These are phyloP conservation scores for Sarcophaga bullata DNA, from an alignment of 1,140 invertebrate species.

Conservation along the genomic window DNA sequence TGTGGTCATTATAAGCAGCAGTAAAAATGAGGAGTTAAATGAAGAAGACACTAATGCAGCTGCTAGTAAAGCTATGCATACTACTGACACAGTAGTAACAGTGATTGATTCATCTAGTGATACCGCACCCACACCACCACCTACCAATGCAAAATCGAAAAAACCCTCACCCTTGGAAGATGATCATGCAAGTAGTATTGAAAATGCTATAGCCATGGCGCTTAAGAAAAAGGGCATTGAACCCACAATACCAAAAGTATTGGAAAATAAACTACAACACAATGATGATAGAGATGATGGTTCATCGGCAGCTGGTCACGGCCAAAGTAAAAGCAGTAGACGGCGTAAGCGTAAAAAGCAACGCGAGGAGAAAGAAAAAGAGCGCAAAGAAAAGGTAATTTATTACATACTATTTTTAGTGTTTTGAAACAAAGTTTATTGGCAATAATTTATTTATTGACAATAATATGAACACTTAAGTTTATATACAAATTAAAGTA, in stretches of 20 bases:
- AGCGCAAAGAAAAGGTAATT: constrained; percentile 53
- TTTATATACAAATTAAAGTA: no score
- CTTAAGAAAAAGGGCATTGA: constrained; percentile 70
- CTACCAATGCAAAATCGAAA: constrained; percentile 48
- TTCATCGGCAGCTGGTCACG: constrained; percentile 30
- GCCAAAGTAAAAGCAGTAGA: constrained; percentile 61
- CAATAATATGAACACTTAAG: no score
- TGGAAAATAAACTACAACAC: constrained; percentile 44
- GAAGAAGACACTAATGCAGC: constrained; percentile 16
- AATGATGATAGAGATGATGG: constrained; percentile 40
- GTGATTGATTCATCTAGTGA: constrained; percentile 45
- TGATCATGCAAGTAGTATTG: constrained; percentile 80
- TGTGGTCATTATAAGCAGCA: constrained; percentile 47
- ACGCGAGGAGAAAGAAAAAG: constrained; percentile 61
- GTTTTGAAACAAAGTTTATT: no score
- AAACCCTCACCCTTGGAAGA: constrained; percentile 64
- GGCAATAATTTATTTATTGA: no score
- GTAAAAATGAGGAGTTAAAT: not conserved
- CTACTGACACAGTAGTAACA: constrained; percentile 47
- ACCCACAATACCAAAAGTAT: constrained; percentile 62
- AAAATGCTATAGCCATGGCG: constrained; percentile 78
- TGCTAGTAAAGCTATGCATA: not conserved
- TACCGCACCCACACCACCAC: constrained; percentile 7
- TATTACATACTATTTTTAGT: no score
- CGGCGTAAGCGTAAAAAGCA: constrained; percentile 65